Percentiles rank a stretch among this genome's conserved stretches.
Conservation (phyloP, 2,888 invertebrate species). For the Hymenopus coronatus region DNA sequence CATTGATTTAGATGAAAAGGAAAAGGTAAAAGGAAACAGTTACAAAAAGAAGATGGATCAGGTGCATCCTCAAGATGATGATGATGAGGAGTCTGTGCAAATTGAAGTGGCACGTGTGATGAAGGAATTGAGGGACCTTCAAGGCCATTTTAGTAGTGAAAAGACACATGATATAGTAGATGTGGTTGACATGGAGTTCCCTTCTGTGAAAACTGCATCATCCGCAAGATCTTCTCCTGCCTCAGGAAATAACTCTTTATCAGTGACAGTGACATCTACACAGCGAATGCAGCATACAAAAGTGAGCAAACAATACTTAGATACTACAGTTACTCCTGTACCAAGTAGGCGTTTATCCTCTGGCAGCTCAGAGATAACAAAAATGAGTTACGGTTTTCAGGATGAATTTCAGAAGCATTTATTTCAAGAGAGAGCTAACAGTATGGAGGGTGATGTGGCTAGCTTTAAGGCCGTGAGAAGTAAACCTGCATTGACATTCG, state of each 20-base stretch:
- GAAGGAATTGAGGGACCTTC: slow-evolving; percentile 43
- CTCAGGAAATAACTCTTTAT: background rate
- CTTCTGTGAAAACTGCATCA: background rate
- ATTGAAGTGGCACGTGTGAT: slow-evolving; percentile 45
- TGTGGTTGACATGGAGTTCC: background rate
- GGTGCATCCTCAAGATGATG: slow-evolving; percentile 37
- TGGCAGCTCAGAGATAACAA: background rate
- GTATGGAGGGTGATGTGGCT: background rate
- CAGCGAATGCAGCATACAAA: background rate
- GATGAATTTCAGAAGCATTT: slow-evolving; percentile 33
- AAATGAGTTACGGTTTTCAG: slow-evolving; percentile 28
- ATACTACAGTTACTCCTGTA: background rate
- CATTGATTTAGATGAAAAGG: background rate
- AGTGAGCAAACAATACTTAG: background rate
- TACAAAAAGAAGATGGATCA: background rate
- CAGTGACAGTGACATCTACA: background rate
- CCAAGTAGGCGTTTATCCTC: slow-evolving; percentile 1
- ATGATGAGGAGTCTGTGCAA: slow-evolving; percentile 45
- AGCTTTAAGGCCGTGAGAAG: background rate
- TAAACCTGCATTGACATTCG: background rate
- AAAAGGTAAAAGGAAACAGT: background rate
- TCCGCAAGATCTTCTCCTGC: background rate
- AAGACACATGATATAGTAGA: background rate
- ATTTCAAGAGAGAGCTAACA: slow-evolving; percentile 15
- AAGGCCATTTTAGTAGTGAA: slow-evolving; percentile 21